Conservation (phyloP, 37 sponge, comb jelly and placozoan genomes). For the Ianthella basta region DNA sequence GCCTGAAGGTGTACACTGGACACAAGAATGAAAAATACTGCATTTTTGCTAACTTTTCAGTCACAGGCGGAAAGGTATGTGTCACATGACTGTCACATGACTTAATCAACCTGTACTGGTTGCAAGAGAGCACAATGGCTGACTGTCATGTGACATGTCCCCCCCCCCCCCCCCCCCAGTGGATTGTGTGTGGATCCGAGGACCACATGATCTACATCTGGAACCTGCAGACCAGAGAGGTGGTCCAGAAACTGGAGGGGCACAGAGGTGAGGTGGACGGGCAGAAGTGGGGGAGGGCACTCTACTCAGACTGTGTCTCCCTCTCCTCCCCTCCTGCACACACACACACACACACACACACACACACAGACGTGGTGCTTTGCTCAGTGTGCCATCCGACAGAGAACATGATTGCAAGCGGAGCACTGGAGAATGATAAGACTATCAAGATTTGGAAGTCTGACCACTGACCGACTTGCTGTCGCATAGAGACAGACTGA, state of each 20-base stretch:
- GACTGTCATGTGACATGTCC: no score
- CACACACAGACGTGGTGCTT: slow-evolving; percentile 82
- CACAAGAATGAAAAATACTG: slow-evolving; percentile 98
- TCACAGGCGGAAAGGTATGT: slow-evolving; percentile 95
- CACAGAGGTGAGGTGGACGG: slow-evolving; percentile 72
- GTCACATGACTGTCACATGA: neutral
- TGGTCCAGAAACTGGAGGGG: slow-evolving; percentile 94
- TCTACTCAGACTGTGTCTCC: neutral
- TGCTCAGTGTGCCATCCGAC: slow-evolving; percentile 96
- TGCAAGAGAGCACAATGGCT: no score
- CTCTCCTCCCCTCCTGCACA: no score
- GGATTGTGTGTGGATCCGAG: slow-evolving; percentile 97
- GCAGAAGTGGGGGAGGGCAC: neutral
- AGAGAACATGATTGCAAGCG: slow-evolving; percentile 96
- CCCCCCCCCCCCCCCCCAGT: slow-evolving; percentile 47
- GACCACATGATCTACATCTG: slow-evolving; percentile 97
- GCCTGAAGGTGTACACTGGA: slow-evolving; percentile 93
- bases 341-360: neutral
- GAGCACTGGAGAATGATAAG: slow-evolving; percentile 91
- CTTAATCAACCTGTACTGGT: neutral
- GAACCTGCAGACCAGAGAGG: slow-evolving; percentile 97
- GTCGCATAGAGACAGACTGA: no score
- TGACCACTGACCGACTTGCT: slow-evolving; percentile 37
- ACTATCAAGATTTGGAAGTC: slow-evolving; percentile 96
- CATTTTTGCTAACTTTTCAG: slow-evolving; percentile 97